These are phyloP conservation scores for Dipodomys stephensi DNA, from an alignment of 2,113 vertebrate species.

Conservation along the genomic window DNA sequence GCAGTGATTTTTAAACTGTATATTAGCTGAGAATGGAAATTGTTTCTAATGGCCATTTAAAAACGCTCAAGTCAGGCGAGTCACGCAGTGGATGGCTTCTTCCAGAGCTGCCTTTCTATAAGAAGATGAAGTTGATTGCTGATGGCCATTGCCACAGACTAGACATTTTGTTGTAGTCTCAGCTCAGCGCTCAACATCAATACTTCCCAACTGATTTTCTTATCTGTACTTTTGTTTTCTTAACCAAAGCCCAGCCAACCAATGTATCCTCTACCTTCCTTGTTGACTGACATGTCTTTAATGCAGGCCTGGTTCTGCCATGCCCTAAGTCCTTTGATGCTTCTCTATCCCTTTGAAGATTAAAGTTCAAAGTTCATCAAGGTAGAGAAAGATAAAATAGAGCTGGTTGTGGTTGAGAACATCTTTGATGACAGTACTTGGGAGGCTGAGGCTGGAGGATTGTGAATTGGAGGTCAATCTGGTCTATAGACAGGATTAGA, in stretches of 20 bases:
- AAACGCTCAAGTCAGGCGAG: not conserved
- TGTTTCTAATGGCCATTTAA: not conserved
- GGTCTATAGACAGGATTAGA: not conserved
- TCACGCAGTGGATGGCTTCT: fast-evolving
- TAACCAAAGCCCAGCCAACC: not conserved
- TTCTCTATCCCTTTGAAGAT: not conserved
- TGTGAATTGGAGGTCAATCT: not conserved
- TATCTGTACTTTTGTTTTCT: not conserved
- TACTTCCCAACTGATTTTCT: not conserved
- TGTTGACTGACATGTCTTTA: not conserved
- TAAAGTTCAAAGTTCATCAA: not conserved
- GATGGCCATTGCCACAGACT: not conserved
- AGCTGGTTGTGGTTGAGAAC: not conserved
- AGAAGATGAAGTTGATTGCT: not conserved
- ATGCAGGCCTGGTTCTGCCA: not conserved
- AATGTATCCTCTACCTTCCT: not conserved
- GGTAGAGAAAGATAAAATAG: not conserved
- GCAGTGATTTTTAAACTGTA: not conserved
- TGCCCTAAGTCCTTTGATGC: not conserved
- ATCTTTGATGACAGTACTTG: too few species aligned
- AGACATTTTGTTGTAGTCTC: not conserved
- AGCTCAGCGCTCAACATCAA: not conserved
- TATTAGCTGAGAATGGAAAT: not conserved
- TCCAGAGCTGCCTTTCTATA: not conserved
- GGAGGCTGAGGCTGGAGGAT: not conserved